Conservation (phyloP, 2,888 invertebrate genomes). For the Andrena dorsata region DNA sequence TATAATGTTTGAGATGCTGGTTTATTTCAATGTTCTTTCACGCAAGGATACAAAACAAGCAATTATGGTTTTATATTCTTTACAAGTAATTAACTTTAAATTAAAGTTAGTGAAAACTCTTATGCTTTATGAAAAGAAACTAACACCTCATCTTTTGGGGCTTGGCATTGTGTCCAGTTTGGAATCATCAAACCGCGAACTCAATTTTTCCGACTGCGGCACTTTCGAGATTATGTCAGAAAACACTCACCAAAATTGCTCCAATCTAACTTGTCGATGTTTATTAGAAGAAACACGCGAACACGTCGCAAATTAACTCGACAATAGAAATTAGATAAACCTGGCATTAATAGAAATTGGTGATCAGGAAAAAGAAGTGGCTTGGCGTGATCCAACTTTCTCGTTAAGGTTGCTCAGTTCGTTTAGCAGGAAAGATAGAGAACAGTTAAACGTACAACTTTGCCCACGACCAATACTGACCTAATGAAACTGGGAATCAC, state of each 20-base stretch:
- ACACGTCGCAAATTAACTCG: slow-evolving; percentile 15
- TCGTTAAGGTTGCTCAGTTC: slow-evolving; percentile 18
- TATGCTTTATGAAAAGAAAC: no score
- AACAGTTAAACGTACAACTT: slow-evolving; percentile 26
- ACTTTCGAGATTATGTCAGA: no score
- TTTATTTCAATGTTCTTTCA: no score
- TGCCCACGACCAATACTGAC: slow-evolving; percentile 30
- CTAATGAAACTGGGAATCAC: slow-evolving; percentile 43
- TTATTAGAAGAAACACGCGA: not conserved
- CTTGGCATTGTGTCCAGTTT: no score
- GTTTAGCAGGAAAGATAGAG: slow-evolving; percentile 11
- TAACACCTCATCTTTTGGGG: no score
- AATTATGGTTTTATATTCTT: no score
- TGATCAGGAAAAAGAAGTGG: not conserved
- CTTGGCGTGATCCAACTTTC: slow-evolving; percentile 29
- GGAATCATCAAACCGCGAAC: no score
- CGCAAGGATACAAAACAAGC: no score
- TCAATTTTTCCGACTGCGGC: no score
- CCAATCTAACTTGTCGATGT: not conserved
- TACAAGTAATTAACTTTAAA: no score
- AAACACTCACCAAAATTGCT: not conserved
- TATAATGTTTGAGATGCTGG: no score
- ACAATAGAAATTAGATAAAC: slow-evolving; percentile 1
- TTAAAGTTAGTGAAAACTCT: no score
- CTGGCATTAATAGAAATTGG: slow-evolving; percentile 16